Evolutionary conservation across 1,140 invertebrate species (phyloP).

Genomic region (Lepidotrigona ventralis): DNA sequence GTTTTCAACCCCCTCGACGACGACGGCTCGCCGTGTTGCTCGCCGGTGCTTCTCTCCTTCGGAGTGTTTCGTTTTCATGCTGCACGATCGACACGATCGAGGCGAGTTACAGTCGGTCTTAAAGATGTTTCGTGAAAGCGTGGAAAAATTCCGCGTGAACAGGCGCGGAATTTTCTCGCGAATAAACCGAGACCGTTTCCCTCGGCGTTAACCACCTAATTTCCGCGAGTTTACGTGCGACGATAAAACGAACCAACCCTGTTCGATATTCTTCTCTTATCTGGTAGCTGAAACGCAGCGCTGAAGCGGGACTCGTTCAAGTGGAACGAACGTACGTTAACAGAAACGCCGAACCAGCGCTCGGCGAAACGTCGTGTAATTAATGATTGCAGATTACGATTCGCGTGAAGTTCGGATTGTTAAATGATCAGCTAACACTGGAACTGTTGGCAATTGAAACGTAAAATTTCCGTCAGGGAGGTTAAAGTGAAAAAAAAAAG

Average conservation of each 20-base stretch:
- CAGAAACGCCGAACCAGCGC: neutral
- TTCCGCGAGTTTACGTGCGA: neutral
- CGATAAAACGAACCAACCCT: neutral
- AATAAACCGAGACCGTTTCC: neutral
- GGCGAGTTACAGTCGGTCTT: neutral
- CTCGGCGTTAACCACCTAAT: neutral
- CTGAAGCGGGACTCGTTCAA: neutral
- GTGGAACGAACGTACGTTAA: neutral
- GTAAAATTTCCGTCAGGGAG: too few relatives aligned
- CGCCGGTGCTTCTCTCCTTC: neutral
- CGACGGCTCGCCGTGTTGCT: slow-evolving; percentile 4
- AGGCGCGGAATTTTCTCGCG: too few relatives aligned
- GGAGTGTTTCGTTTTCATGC: neutral
- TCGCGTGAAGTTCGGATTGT: too few relatives aligned
- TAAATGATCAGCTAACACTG: too few relatives aligned
- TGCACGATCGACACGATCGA: neutral
- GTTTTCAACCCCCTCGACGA: slow-evolving; percentile 3
- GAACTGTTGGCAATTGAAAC: too few relatives aligned
- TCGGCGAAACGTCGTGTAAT: too few relatives aligned
- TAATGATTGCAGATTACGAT: too few relatives aligned
- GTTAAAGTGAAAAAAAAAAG: too few relatives aligned
- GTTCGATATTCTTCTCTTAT: neutral
- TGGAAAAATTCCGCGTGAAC: neutral
- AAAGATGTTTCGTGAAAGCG: neutral
- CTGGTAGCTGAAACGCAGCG: neutral